Evolutionary conservation across 2,888 invertebrate species (phyloP), one percentile per base, ranked within the genome.

Genomic region (Rhagium mordax): DNA sequence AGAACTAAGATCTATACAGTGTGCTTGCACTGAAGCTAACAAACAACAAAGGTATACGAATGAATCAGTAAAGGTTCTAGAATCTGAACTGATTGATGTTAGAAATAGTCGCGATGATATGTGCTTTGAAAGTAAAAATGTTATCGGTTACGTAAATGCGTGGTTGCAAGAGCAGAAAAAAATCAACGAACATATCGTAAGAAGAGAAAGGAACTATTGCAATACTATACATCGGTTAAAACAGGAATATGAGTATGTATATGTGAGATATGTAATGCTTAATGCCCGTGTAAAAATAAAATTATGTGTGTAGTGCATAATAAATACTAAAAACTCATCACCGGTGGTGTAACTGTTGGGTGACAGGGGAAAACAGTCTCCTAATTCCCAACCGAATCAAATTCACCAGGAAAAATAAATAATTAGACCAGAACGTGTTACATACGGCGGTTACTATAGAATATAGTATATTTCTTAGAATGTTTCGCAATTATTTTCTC

Each of bases 81-180:
- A 88, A 76, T 78, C 81, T 27, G 86, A 88, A 74, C 74, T 87
- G 29, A 78, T 77, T 5, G 84, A 86, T 20, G 73, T 84, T 7
- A 84, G 83, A 77, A 80, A 78, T 64, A 82, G 78, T 66, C 82
- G 84, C 13, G 85, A 87, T 60, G 86, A 86, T 72, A 81, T 88
- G 24, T 85, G 85, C 72, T 77, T 74, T 20, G 88, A 88, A 78
- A 87, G 88, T 70, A 84, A 82, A 78, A 83, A 84, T 49, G 85
- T 88, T 15, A 81, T 87, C 8, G 79, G 82, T 62, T 86, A 87
- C 71, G 86, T 88, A 4, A 82, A 83, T 33, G 78, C 79, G 33
- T 88, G 88, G 88, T 76, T 88, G 69, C 80, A 84, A 59, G 87
- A 88, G 74, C 88, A 88, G 77, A 83, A 82, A 70, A 81, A 80